Evolutionary conservation across 2,888 invertebrate genomes (phyloP), one percentile per base, ranked within the genome.

Genomic region (Drosophila paramelanica): DNA sequence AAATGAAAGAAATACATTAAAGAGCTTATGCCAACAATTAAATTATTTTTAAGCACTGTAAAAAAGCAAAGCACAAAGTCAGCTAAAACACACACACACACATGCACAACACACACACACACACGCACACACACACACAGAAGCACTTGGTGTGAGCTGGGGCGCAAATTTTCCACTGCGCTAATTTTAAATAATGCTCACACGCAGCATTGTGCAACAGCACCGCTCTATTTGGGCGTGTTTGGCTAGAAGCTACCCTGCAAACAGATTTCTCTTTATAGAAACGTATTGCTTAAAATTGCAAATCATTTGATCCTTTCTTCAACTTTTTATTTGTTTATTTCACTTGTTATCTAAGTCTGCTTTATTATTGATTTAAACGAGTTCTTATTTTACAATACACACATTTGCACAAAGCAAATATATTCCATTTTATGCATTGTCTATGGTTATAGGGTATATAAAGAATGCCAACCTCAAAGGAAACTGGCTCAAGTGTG

Each of bases 11-110:
- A 77, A 64, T 43, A 61, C 73, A 81, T 84, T 87, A 84, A 87
- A 86, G 78, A 76, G 87, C 82, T 87, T 84, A 73, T 64, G 76
- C 79, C 17, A 84, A 81, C 82, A 83, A 83, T 83, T 83, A 84
- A 83, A 87, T 83, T 83, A 83, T 75, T 76, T 81, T 76, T 73
- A 73, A 87, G 81, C 77, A 74, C 67, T 67, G 71, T 46, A 50
- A 51, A 65, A 62, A 60, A 53, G 61, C 50, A 61, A 64, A 69
- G 72, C 62, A 49, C 71, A 82, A 79, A 82, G 61, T 61, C 39
- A 52, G 57, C 72, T 53, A 23, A 47, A 31, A 23, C 31, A 52
- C 53, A 53, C 41, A 23, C 55, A 45, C 38, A 38, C 46, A 20
- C 33, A 8, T 8, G 20, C 45, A 42, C 46, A 10, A 10, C 17